Base-by-base conservation (phyloP, 2,888 invertebrate genomes). In the Incurvaria masculella region DNA sequence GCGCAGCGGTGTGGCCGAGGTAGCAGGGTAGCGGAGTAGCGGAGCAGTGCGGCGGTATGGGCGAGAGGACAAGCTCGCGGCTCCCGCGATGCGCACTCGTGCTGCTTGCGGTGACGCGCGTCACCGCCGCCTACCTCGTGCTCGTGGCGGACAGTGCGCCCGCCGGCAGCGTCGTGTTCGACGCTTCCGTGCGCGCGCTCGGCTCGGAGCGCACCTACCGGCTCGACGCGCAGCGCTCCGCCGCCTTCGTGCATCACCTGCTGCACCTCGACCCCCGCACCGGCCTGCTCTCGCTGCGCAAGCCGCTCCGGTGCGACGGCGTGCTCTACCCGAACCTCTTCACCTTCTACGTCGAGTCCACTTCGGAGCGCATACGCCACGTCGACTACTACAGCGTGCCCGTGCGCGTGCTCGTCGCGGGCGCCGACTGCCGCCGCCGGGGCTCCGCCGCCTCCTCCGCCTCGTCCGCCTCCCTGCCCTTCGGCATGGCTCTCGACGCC, bases 331-430 rank as follows among this genome's bases (percentile, higher is more conserved):
- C 93, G 0, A 88, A 88, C 60, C 80, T 93, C 48, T 92, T 94
- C 66, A 92, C 91, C 4, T 84, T 92, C 62, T 90, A 91, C 68
- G 87, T 94, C 51, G 93, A 94, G 65, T 93, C 93, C 27, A 89
- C 88, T 45, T 89, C 91, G 52, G 89, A 87, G 58, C 78, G 89
- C 47, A 76, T 89, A 52, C 81, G 88, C 44, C 89, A 89, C 56
- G 88, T 92, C 52, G 90, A 91, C 63, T 92, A 91, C 64, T 91
- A 90, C 62, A 90, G 91, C 60, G 66, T 91, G 49, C 91, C 91
- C 1, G 75, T 92, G 51, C 78, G 91, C 53, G 81, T 91, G 47
- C 80, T 91, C 55, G 85, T 92, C 27, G 82, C 86, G 11, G 91
- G 91, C 1, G 81, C 81, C 53, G 81, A 83, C 57, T 90, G 90